Conservation (phyloP, 2,113 vertebrate genomes). For the Podilymbus podiceps region DNA sequence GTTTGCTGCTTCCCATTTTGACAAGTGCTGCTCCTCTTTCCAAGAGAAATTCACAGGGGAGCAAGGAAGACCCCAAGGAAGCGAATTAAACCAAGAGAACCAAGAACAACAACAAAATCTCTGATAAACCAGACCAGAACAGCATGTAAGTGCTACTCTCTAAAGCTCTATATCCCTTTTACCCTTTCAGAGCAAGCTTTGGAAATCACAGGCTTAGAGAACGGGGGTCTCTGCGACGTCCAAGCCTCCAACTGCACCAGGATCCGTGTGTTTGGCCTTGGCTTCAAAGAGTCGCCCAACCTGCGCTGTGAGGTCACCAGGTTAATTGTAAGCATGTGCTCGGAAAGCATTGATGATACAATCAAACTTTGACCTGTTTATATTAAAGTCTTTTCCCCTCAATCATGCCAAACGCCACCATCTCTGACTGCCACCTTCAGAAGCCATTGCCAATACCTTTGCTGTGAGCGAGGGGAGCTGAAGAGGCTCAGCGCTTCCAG, state of each 20-base stretch:
- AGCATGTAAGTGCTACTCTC: background rate
- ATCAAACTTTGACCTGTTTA: background rate
- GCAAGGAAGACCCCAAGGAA: background rate
- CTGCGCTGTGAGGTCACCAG: slow-evolving; percentile 74
- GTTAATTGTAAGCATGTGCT: slow-evolving; percentile 66
- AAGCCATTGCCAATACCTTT: background rate
- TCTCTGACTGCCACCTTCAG: background rate
- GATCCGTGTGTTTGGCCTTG: slow-evolving; percentile 53
- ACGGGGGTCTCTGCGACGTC: slow-evolving; percentile 69
- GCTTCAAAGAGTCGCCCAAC: slow-evolving; percentile 62
- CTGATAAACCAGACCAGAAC: background rate
- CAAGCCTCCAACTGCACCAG: slow-evolving; percentile 55
- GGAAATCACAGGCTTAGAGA: slow-evolving; percentile 74
- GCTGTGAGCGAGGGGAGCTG: rapidly evolving
- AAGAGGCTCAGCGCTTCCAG: background rate
- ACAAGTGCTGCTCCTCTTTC: background rate
- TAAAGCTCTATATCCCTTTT: background rate
- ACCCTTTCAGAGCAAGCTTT: slow-evolving; percentile 53
- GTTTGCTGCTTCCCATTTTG: background rate
- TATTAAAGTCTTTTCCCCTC: background rate
- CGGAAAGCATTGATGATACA: background rate
- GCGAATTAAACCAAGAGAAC: background rate
- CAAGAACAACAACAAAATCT: background rate
- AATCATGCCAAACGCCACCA: background rate
- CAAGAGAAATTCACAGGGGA: background rate